phyloP scores from a whole-genome alignment of 2,797 vertebrate species.

The Nannoperca obscura region DNA sequence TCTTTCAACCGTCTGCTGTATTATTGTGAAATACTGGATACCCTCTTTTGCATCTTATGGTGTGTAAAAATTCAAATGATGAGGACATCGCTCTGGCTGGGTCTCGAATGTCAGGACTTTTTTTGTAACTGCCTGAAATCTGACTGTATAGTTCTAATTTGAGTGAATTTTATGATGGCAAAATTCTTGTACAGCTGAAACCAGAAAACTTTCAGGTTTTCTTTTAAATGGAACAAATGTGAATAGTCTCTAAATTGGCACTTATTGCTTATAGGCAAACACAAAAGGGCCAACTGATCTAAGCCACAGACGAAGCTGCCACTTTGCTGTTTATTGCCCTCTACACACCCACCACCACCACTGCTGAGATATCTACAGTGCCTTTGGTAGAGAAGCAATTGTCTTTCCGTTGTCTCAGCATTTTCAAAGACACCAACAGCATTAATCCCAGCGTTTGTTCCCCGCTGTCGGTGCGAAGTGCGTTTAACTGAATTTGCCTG shows the following conservation, averaged over 20 bases:
- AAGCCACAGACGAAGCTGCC: background rate
- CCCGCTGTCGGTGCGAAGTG: conserved; percentile 14
- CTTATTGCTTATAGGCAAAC: no score
- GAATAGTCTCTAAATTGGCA: no score
- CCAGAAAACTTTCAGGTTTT: background rate
- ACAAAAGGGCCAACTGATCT: background rate
- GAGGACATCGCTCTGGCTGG: background rate
- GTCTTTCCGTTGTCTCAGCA: conserved; percentile 33
- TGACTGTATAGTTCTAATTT: background rate
- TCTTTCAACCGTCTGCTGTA: background rate
- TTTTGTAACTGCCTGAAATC: background rate
- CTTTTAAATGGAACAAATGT: background rate
- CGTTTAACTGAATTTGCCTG: conserved; percentile 46
- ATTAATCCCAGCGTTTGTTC: conserved; percentile 62
- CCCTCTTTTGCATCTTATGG: background rate
- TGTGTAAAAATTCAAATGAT: background rate
- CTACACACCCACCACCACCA: background rate
- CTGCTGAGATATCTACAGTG: background rate
- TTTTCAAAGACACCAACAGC: conserved; percentile 30
- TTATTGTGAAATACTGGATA: background rate
- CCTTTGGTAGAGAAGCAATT: conserved; percentile 10
- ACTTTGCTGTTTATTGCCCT: conserved; percentile 4
- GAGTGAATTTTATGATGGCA: background rate
- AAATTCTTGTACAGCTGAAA: background rate
- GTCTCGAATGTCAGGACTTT: background rate